Evolutionary conservation across 2,113 vertebrate species (phyloP), one percentile per base, ranked within the genome.

Genomic region (Atractosteus spatula): DNA sequence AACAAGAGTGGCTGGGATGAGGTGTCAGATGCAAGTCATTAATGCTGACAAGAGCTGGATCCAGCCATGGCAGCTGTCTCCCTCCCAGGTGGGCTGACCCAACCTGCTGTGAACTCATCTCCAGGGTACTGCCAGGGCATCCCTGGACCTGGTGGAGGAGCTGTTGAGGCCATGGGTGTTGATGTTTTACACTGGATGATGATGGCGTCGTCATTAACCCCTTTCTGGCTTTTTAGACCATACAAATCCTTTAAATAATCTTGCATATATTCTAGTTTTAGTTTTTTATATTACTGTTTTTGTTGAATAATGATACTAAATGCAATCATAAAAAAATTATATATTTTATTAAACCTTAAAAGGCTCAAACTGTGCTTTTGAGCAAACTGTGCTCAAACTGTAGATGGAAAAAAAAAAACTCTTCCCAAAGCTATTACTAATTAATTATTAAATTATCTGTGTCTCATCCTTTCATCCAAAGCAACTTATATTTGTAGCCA

Each of bases 11-110:
- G 75, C 81, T 80, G 67, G 76, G 76, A 83, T 78, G 80, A 82
- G 85, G 86, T 80, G 81, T 88, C 89, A 86, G 79, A 81, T 74
- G 78, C 77, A 76, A 86, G 88, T 85, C 88, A 82, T 88, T 87
- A 88, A 76, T 70, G 73, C 77, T 85, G 87, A 89, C 83, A 86
- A 83, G 83, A 78, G 81, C 84, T 83, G 81, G 76, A 86, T 78
- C 79, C 76, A 69, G 82, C 78, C 70, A 69, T 65, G 83, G 73
- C 85, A 87, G 86, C 87, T 92, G 87, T 85, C 84, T 81, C 71
- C 56, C 66, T 88, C 85, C 80, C 85, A 86, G 81, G 83, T 84
- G 85, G 79, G 78, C 77, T 81, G 83, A 81, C 80, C 70, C 56
- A 75, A 14, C 72, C 65, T 78, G 67, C 71, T 77, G 74, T 11